Evolutionary conservation across 30 jellyfish, hydroid and myxozoan species (phyloP).

Genomic region (Aurelia sp.): DNA sequence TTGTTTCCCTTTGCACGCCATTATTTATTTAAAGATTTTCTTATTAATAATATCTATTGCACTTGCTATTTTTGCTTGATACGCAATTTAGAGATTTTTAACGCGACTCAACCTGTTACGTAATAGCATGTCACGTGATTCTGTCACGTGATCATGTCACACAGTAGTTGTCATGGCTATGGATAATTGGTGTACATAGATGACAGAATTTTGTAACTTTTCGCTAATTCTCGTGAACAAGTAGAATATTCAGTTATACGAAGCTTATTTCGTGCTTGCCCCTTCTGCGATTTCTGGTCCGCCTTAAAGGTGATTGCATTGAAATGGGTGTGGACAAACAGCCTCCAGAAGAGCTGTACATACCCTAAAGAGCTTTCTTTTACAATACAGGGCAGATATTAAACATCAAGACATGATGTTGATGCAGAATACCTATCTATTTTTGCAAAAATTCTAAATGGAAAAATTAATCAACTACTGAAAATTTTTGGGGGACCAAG

Average conservation of each 20-base stretch:
- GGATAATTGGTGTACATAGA: slow-evolving; percentile 61
- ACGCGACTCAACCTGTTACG: slow-evolving; percentile 4
- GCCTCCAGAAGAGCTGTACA: too few relatives aligned
- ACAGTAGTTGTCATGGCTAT: slow-evolving; percentile 16
- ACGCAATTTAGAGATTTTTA: slow-evolving; percentile 18
- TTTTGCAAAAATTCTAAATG: too few relatives aligned
- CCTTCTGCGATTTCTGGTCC: too few relatives aligned
- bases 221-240: slow-evolving; percentile 6
- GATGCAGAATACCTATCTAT: too few relatives aligned
- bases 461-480: too few relatives aligned
- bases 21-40: slow-evolving; percentile 30
- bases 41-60: slow-evolving; percentile 27
- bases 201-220: slow-evolving; percentile 22
- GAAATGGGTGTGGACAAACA: too few relatives aligned
- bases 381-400: too few relatives aligned
- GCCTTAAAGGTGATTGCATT: too few relatives aligned
- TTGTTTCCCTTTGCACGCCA: slow-evolving; percentile 3
- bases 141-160: slow-evolving; percentile 3
- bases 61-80: slow-evolving; percentile 20
- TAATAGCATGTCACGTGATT: not conserved
- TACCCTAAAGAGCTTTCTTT: too few relatives aligned
- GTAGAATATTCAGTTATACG: not conserved
- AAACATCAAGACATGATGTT: too few relatives aligned
- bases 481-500: too few relatives aligned
- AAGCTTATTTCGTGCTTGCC: too few relatives aligned